Evolutionary conservation across 2,797 vertebrate genomes (phyloP), one percentile per base, ranked within the genome.

Genomic region (Arctocebus calabarensis): DNA sequence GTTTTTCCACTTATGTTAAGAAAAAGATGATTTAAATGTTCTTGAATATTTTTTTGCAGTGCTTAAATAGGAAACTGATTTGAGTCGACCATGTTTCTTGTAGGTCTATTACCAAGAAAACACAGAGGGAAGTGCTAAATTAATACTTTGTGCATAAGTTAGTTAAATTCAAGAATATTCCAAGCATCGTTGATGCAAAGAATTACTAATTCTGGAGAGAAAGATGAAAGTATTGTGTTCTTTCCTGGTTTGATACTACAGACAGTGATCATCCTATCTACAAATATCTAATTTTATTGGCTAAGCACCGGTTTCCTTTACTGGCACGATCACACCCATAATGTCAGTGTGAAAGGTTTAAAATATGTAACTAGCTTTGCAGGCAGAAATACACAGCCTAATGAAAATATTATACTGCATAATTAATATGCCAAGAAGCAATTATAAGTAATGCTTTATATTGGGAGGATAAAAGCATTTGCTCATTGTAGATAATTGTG

Each of bases 21-120:
- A 82, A 95, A 95, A 95, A 29, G 57, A 20, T 97, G 96, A 95
- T 74, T 59, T 92, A 96, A 96, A 95, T 79, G 62, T 48, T 95
- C 68, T 34, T 34, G 68, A 59, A 43, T 95, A 83, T 86, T 95
- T 90, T 92, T 74, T 97, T 78, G n/a, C 70, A 78, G 4, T 45
- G 48, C 79, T 95, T 95, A 93, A 88, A 78, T 79, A 94, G 71
- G 74, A 97, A 97, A 75, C 90, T 96, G 73, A 92, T 82, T 88
- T 93, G n/a, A 92, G 62, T 89, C n/a, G 81, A 91, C 61, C n/a
- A 91, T 74, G 92, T 95, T 97, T 84, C 78, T 84, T 89, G n/a
- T 74, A 79, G 14, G n/a, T 84, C 29, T 75, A 82, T 91, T 95
- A 95, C 48, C 37, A 90, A 84, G 64, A 84, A 90, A 52, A 62